Evolutionary conservation across 2,797 vertebrate species (phyloP).

Genomic region (Pantherophis alleghaniensis): DNA sequence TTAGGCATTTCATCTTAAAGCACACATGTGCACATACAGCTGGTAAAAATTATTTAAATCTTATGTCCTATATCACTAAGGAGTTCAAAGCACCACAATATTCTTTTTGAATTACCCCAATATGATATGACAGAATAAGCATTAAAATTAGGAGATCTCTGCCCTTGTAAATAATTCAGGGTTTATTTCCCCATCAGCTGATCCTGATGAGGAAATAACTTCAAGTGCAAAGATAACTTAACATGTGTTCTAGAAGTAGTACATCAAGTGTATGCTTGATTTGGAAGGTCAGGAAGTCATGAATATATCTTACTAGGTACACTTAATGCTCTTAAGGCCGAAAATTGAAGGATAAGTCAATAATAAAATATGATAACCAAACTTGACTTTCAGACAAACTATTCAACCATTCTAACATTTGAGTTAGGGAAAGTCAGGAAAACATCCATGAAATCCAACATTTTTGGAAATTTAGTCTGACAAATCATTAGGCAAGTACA

Average conservation of each 20-base stretch:
- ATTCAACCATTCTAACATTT: not conserved
- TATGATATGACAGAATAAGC: not conserved
- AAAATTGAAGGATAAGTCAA: not conserved
- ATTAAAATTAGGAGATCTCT: not conserved
- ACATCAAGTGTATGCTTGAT: not conserved
- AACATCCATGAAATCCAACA: not conserved
- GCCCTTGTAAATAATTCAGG: not conserved
- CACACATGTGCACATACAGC: not conserved
- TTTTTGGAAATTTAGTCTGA: not conserved
- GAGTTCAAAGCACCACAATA: not conserved
- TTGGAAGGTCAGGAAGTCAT: not conserved
- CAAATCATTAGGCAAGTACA: not conserved
- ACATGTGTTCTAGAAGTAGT: not conserved
- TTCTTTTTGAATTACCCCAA: not conserved
- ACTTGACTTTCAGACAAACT: not conserved
- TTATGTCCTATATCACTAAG: not conserved
- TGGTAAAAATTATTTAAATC: not conserved
- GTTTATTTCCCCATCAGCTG: not conserved
- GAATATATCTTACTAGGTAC: not conserved
- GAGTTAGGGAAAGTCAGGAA: not conserved
- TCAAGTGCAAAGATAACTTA: not conserved
- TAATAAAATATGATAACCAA: not conserved
- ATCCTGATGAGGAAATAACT: not conserved
- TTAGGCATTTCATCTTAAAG: not conserved
- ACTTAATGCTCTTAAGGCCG: not conserved